phyloP scores from a whole-genome alignment of 2,113 vertebrate species.

The Falco punctatus region DNA sequence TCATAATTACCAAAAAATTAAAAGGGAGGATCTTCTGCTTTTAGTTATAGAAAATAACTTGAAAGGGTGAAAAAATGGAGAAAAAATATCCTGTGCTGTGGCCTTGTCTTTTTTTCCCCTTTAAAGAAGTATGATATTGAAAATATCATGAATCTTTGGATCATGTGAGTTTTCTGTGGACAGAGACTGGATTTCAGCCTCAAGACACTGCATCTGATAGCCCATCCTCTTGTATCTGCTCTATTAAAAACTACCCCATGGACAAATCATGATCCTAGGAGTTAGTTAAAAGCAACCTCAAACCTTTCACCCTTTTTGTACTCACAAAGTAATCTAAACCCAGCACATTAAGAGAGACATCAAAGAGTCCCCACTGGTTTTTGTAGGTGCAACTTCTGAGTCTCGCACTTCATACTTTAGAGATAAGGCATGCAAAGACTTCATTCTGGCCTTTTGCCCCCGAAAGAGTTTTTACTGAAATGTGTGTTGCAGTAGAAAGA shows the following conservation, averaged over 20 bases:
- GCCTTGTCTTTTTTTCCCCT: neutral
- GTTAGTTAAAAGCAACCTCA: constrained; percentile 73
- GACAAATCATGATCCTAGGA: constrained; percentile 71
- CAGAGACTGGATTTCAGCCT: constrained; percentile 9
- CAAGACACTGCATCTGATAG: constrained; percentile 47
- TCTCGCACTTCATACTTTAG: constrained; percentile 55
- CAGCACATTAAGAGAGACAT: constrained; percentile 75
- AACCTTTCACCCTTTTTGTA: constrained; percentile 72
- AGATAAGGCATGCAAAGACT: constrained; percentile 76
- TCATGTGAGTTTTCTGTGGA: neutral
- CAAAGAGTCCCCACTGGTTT: constrained; percentile 73
- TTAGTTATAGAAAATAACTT: neutral
- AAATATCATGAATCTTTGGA: neutral
- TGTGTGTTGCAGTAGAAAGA: constrained; percentile 65
- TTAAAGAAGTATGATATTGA: neutral
- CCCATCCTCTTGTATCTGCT: constrained; percentile 56
- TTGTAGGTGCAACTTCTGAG: constrained; percentile 73
- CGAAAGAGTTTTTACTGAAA: constrained; percentile 71
- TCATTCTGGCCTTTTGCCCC: constrained; percentile 66
- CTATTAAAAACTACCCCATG: constrained; percentile 69
- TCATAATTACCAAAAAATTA: neutral
- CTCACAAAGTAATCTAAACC: constrained; percentile 76
- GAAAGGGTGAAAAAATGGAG: neutral
- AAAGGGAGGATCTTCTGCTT: neutral
- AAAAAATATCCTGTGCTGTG: neutral